Base-by-base conservation (phyloP, 2,797 vertebrate species). In the Rhabdomys pumilio region DNA sequence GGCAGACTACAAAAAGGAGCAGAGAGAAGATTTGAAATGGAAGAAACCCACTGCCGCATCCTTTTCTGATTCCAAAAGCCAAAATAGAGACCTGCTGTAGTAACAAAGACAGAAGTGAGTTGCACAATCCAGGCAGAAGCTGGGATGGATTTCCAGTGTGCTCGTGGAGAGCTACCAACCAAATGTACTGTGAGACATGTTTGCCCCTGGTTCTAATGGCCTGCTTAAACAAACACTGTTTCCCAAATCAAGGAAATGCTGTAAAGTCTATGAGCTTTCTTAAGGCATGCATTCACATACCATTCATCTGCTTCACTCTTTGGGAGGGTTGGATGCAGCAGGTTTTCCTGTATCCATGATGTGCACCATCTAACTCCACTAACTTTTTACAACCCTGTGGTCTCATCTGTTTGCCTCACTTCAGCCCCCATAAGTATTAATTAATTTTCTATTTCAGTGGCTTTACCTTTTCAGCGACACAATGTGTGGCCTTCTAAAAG, bases 21-120 rank as follows among this genome's bases (percentile, higher is more conserved):
- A n/a, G 53, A 77, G 59, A 94, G 65, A 97, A 94, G n/a, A 29
- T 91, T 63, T 93, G 20, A 82, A 94, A 93, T 84, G 53, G 94
- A 95, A 89, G 87, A 94, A 91, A 83, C 84, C 85, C 65, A 85
- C 84, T 47, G 47, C 41, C 29, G 29, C 12, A 5, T 9, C 72
- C 1, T 77, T 44, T 34, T 22, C 31, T 50, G 61, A 86, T 9
- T 86, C 77, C 76, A 94, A 50, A 38, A 90, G 94, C 44, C 29
- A 47, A 76, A 75, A n/a, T 12, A 77, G 29, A 59, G 83, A 88
- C 11, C 22, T 82, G n/a, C 73, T 31, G 10, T 50, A 44, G 59
- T n/a, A 73, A 88, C 93, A 73, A 77, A 94, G 53, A 24, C 80
- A 94, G 24, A 89, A 95, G 31, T 29, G 55, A 94, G 55, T 44